A percentile compares a stretch with the other conserved stretches of the same genome.
These are phyloP conservation scores for Xiphophorus maculatus DNA, from an alignment of 2,113 vertebrate genomes.

Conservation along the genomic window DNA sequence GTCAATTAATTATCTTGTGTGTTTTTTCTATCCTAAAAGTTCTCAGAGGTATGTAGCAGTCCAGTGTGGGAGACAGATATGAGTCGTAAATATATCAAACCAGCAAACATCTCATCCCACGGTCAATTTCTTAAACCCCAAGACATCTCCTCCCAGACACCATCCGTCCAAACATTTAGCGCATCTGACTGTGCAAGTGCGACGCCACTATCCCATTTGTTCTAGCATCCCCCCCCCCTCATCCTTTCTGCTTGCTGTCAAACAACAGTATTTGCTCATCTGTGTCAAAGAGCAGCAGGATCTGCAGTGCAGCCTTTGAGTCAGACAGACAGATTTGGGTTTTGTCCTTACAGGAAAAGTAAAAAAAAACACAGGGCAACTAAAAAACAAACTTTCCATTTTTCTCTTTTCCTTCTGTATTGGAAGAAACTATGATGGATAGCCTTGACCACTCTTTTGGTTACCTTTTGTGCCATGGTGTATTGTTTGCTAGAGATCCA, in stretches of 20 bases:
- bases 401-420: neutral
- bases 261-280: conserved; percentile 78
- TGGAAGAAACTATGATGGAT: too few species aligned
- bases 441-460: too few species aligned
- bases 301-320: conserved; percentile 64
- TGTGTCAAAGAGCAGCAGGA: conserved; percentile 71
- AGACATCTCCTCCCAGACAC: neutral
- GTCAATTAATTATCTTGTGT: neutral
- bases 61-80: neutral
- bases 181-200: conserved; percentile 4
- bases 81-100: neutral
- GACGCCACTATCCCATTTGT: conserved; percentile 15
- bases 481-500: neutral
- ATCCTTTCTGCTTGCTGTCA: conserved; percentile 56
- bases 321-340: conserved; percentile 37
- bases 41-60: neutral
- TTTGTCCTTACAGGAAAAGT: conserved; percentile 42
- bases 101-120: neutral
- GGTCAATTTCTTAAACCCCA: conserved; percentile 10
- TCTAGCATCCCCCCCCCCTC: conserved; percentile 20
- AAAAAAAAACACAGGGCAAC: neutral
- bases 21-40: neutral
- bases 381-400: neutral
- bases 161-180: neutral
- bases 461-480: too few species aligned